Evolutionary conservation across 2,113 vertebrate species (phyloP), one percentile per base, ranked within the genome.

Genomic region (Tyrannus savana): DNA sequence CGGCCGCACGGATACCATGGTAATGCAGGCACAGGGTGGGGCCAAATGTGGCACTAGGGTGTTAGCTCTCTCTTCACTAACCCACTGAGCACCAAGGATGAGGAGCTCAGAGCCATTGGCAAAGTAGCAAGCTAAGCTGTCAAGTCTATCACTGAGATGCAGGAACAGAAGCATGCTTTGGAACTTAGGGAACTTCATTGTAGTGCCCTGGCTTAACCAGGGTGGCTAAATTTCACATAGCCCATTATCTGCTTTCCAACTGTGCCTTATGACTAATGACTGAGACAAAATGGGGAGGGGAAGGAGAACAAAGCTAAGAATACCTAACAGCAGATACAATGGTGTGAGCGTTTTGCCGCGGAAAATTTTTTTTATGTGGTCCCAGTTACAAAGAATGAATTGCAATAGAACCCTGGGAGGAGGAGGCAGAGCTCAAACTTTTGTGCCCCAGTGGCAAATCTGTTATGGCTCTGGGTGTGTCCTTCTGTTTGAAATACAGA

Each of bases 1-100:
- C 2, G 99, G 99, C 42, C 96, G 78, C 50, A 97, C 84, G 1
- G 93, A 84, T 12, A 92, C 97, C 79, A 99, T 99, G 98, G 99
- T 99, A 97, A 97, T 64, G 98, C 53, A 39, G 25, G 12, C 63
- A 7, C 37, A 83, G 80, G 31, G 33, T n/a, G 28, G 33, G 35
- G 28, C 37, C 27, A 58, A 22, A 35, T 1, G 9, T 88, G 50
- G 62, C 44, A 6, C 66, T 66, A 59, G 42, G 12, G 41, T 12
- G 0, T 52, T 19, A 52, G 74, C 28, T 24, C 12, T 35, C 18
- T 15, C 47, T 50, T 78, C 4, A 2, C 28, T 53, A 49, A 31
- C 14, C 16, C 21, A 19, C 52, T 58, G 8, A 69, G 25, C 53
- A 58, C 39, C 1, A 0, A 76, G 30, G 14, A 27, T 18, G 71